Evolutionary conservation across 2,888 invertebrate genomes (phyloP).

Genomic region (Nemotelus pantherinus): DNA sequence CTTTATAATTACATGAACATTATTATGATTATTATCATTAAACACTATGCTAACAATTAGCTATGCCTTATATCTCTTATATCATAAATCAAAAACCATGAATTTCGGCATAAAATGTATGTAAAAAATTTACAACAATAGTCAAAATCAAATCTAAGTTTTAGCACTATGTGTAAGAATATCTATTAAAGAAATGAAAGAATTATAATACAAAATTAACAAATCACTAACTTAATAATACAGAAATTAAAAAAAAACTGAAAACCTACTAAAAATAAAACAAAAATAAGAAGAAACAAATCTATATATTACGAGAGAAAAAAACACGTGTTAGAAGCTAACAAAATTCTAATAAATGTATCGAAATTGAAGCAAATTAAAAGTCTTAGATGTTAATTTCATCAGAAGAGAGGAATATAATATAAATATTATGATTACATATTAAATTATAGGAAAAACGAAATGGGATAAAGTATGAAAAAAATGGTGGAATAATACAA

Average conservation of each 20-base stretch:
- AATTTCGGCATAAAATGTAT: conserved; percentile 32
- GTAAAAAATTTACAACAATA: neutral
- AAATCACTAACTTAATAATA: conserved; percentile 24
- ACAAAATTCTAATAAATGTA: neutral
- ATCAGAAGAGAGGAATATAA: conserved; percentile 6
- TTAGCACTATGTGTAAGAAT: conserved; percentile 12
- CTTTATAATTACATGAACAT: conserved; percentile 5
- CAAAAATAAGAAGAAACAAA: too few relatives aligned
- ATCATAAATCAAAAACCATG: conserved; percentile 26
- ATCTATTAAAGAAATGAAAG: conserved; percentile 4
- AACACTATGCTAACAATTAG: conserved; percentile 31
- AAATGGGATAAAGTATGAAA: neutral
- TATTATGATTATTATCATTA: conserved; percentile 10
- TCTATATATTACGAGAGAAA: too few relatives aligned
- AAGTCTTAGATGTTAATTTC: conserved; percentile 15
- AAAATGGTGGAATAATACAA: neutral
- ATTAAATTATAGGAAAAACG: too few relatives aligned
- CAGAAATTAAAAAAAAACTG: too few relatives aligned
- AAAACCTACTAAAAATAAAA: too few relatives aligned
- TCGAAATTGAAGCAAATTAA: conserved; percentile 3
- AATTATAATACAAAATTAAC: neutral
- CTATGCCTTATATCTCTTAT: conserved; percentile 31
- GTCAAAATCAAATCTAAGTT: conserved; percentile 4
- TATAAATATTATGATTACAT: neutral
- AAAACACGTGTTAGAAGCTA: neutral